Percentiles rank a stretch among this genome's conserved stretches.
Conservation (phyloP, 2,888 invertebrate genomes). For the Pachymerium ferrugineum region DNA sequence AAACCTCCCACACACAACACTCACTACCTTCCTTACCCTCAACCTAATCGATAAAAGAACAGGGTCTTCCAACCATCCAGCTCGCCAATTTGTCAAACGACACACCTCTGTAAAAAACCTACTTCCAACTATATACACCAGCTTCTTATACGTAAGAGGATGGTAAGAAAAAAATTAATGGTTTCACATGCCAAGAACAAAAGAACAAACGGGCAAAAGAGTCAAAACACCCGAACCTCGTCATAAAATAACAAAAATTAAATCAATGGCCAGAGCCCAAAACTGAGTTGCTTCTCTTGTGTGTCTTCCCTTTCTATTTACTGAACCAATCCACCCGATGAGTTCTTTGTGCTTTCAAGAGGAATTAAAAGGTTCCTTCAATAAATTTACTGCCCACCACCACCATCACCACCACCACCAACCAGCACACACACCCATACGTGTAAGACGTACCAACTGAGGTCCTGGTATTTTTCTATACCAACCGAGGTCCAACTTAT, state of each 20-base stretch:
- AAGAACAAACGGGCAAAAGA: not conserved
- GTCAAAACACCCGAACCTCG: not conserved
- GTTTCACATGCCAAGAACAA: not conserved
- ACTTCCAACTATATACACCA: not conserved
- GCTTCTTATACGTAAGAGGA: too few relatives aligned
- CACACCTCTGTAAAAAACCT: not conserved
- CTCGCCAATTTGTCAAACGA: constrained; percentile 1
- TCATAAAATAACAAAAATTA: constrained; percentile 8
- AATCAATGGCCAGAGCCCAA: constrained; percentile 8
- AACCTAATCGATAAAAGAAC: constrained; percentile 2
- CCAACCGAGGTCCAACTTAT: too few relatives aligned
- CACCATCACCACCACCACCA: constrained; percentile 7
- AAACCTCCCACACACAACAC: not conserved
- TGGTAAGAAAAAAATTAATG: not conserved
- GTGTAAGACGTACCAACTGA: too few relatives aligned
- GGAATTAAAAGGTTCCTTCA: constrained; percentile 13
- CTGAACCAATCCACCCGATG: constrained; percentile 4
- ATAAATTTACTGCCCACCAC: constrained; percentile 10
- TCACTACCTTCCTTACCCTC: constrained; percentile 7
- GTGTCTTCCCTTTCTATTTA: not conserved
- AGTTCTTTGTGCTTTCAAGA: constrained; percentile 13
- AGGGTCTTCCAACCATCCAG: constrained; percentile 13
- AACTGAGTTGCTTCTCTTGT: not conserved
- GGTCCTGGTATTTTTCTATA: too few relatives aligned
- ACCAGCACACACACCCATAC: constrained; percentile 13